Conservation (phyloP, 2,113 vertebrate species). For the Orcinus orca region DNA sequence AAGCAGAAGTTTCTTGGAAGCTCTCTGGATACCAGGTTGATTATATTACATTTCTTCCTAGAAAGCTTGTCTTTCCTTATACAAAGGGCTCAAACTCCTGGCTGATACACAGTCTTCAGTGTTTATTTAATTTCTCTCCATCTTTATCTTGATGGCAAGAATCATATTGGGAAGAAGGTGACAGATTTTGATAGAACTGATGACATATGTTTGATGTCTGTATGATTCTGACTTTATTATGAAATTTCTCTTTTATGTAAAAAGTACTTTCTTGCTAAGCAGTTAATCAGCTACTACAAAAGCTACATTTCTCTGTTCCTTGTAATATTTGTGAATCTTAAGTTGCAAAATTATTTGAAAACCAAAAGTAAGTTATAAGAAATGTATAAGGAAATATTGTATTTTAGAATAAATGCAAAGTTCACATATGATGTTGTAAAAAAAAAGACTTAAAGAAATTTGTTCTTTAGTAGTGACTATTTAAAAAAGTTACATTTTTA, state of each 20-base stretch:
- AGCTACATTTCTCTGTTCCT: neutral
- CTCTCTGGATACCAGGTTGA: neutral
- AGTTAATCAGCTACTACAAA: neutral
- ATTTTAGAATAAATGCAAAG: neutral
- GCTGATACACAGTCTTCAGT: neutral
- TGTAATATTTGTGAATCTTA: neutral
- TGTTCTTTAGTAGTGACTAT: neutral
- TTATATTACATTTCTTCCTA: conserved; percentile 8
- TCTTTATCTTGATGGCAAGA: neutral
- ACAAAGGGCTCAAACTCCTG: neutral
- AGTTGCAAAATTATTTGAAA: neutral
- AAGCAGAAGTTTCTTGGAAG: neutral
- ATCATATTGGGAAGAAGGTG: neutral
- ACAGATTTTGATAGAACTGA: neutral
- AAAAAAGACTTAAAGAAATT: neutral
- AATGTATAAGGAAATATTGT: neutral
- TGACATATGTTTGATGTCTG: neutral
- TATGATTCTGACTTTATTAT: neutral
- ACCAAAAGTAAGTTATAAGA: neutral
- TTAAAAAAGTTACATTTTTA: neutral
- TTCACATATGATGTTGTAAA: neutral
- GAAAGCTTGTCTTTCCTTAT: neutral
- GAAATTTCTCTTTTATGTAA: neutral
- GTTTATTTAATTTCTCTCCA: neutral
- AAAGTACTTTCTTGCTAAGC: neutral